Evolutionary conservation across 2,113 vertebrate species (phyloP).

Genomic region (Calypte anna): DNA sequence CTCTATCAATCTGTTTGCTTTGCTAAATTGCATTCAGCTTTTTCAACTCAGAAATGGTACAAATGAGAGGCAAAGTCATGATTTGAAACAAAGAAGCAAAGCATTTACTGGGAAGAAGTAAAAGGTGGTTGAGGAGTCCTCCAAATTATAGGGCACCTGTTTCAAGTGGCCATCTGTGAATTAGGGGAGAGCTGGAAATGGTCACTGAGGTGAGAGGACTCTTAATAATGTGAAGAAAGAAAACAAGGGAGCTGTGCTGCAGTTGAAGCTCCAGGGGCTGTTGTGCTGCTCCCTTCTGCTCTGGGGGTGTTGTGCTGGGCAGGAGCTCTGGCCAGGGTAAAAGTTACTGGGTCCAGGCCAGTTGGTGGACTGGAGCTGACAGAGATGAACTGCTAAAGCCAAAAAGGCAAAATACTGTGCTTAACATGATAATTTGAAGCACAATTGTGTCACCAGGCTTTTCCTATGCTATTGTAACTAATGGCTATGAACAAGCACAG

Average conservation of each 20-base stretch:
- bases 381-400: neutral
- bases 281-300: accelerated
- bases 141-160: neutral
- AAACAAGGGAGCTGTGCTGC: neutral
- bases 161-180: neutral
- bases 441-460: neutral
- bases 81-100: neutral
- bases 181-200: neutral
- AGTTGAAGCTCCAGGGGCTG: neutral
- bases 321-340: neutral
- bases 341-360: neutral
- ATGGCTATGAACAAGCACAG: neutral
- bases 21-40: constrained; percentile 5
- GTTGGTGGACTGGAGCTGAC: neutral
- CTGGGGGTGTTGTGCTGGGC: neutral
- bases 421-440: neutral
- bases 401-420: neutral
- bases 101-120: neutral
- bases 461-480: neutral
- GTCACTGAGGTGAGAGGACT: neutral
- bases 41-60: neutral
- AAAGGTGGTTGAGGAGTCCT: neutral
- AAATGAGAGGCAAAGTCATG: neutral
- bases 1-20: constrained; percentile 53
- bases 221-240: neutral